These are phyloP conservation scores for Hemicordylus capensis DNA, from an alignment of 2,113 vertebrate genomes.

Conservation along the genomic window DNA sequence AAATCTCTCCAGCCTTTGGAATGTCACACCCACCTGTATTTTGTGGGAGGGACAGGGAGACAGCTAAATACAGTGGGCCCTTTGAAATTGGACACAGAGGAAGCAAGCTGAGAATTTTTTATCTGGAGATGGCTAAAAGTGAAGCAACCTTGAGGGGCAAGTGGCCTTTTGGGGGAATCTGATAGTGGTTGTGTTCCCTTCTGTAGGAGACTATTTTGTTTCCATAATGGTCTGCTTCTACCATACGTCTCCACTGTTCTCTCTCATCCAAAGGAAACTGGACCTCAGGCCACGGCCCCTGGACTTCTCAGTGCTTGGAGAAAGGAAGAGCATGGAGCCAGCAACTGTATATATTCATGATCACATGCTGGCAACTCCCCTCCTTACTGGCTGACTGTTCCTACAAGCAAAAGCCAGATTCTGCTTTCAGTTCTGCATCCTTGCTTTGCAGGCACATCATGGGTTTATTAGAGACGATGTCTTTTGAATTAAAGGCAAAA, in stretches of 20 bases:
- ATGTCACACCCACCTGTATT: neutral
- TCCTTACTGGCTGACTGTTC: neutral
- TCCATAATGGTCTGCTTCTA: neutral
- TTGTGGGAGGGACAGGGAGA: neutral
- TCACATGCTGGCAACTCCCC: neutral
- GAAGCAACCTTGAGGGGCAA: neutral
- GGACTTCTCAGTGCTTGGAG: neutral
- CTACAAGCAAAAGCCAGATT: slow-evolving; percentile 19
- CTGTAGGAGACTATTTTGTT: neutral
- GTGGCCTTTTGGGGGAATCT: neutral
- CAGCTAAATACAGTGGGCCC: neutral
- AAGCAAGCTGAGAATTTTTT: neutral
- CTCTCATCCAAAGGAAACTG: neutral
- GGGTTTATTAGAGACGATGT: slow-evolving; percentile 64
- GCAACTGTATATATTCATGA: neutral
- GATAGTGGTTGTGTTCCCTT: neutral
- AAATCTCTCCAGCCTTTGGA: neutral
- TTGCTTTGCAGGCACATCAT: slow-evolving; percentile 59
- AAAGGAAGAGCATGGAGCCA: neutral
- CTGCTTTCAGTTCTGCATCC: slow-evolving; percentile 47
- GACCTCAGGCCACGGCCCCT: neutral
- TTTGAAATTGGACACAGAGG: neutral
- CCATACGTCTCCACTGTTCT: neutral
- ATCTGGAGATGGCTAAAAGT: neutral
- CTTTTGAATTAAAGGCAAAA: slow-evolving; percentile 53